These are phyloP conservation scores for Hydrozoanthus gracilis DNA, from an alignment of 92 coral and sea anemone species.

Conservation along the genomic window DNA sequence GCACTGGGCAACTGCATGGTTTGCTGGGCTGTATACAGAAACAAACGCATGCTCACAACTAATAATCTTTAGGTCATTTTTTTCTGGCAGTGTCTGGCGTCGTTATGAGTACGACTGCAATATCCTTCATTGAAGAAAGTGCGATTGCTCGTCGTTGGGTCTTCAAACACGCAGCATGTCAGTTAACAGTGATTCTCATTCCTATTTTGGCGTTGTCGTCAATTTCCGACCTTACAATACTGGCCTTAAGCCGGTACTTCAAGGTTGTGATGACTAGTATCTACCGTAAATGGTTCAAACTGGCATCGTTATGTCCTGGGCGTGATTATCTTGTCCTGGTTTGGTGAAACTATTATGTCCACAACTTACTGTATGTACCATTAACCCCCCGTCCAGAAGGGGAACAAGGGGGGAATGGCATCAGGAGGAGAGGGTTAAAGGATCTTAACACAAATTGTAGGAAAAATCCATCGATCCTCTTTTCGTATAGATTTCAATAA, in stretches of 20 bases:
- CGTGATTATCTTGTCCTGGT: slow-evolving; percentile 50
- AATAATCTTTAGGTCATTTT: background rate
- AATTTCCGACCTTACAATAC: slow-evolving; percentile 40
- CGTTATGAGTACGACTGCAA: background rate
- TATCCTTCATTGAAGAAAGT: background rate
- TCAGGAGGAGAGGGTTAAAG: too few species aligned
- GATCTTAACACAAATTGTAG: too few species aligned
- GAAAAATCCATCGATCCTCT: too few species aligned
- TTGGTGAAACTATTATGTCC: slow-evolving; percentile 35
- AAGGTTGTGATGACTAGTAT: slow-evolving; percentile 46
- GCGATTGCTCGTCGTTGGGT: slow-evolving; percentile 25
- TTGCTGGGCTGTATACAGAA: slow-evolving; percentile 13
- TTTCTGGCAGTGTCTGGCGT: slow-evolving; percentile 2
- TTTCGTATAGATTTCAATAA: too few species aligned
- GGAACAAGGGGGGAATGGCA: too few species aligned
- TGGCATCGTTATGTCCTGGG: slow-evolving; percentile 27
- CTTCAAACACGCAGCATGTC: slow-evolving; percentile 38
- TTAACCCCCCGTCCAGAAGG: too few species aligned
- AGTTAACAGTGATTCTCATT: slow-evolving; percentile 34
- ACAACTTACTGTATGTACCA: too few species aligned
- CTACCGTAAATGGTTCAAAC: slow-evolving; percentile 52
- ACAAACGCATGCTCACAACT: slow-evolving; percentile 4
- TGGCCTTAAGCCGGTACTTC: slow-evolving; percentile 61
- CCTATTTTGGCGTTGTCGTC: slow-evolving; percentile 54
- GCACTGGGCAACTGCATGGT: slow-evolving; percentile 15